Base-by-base conservation (phyloP, 2,888 invertebrate species). In the Pegoplata infirma region DNA sequence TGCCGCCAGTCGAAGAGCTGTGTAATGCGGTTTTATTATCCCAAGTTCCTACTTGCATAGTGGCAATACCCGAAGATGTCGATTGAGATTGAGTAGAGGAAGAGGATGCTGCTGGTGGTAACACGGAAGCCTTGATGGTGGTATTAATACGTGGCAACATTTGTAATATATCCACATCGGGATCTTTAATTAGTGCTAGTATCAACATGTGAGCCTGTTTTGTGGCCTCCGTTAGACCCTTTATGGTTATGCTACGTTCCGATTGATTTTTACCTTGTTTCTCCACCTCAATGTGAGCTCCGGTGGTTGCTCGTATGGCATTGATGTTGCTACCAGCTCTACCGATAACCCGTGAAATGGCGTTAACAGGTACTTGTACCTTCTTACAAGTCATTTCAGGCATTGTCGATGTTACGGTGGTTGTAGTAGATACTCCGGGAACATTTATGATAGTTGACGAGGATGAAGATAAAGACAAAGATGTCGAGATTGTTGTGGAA, bases 261-360 rank as follows among this genome's bases (percentile, higher is more conserved):
- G 96, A 96, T 90, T 97, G 97, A 5, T 96, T 95, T 90, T 97
- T 97, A 88, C 94, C 94, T 90, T 98, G 98, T 90, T 99, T 99
- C 90, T 99, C 99, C 23, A 99, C 97, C 90, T 99, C 98, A 87
- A 99, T 99, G 88, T 98, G 97, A 5, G 99, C 99, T 76, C 98
- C 98, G 28, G 99, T 98, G 64, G 97, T 96, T 72, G 97, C 96
- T 75, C 99, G 92, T 87, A 99, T 98, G 10, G 98, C 97, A 91
- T 99, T 99, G 86, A 99, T 98, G 90, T 99, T 99, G 90, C 95
- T 96, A 58, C 99, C 99, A 28, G 96, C 98, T 84, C 99, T 94
- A 0, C 99, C 99, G 86, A 99, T 99, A 63, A 99, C 98, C 68
- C 99, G 93, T 76, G 98, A 98, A 80, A 99, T 98, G 53, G 98